Conservation (phyloP, 2,113 vertebrate species). For the Martes martes region DNA sequence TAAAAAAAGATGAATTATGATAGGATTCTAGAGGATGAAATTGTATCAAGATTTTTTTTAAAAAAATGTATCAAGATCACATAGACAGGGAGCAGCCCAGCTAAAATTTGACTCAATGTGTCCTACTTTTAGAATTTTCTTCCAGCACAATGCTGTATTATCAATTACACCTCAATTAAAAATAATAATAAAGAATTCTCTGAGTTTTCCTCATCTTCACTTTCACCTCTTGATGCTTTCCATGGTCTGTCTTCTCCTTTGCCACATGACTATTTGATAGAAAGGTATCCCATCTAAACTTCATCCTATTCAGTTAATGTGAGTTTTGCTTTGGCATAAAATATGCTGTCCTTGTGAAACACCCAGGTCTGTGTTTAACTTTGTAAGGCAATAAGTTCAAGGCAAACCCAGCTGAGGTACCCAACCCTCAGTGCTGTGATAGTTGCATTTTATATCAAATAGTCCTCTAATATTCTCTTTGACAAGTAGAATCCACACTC, state of each 20-base stretch:
- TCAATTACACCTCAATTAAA: not conserved
- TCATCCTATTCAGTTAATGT: not conserved
- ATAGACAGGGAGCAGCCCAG: not conserved
- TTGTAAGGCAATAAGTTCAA: conserved; percentile 63
- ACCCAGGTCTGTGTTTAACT: conserved; percentile 43
- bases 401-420: conserved; percentile 64
- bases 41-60: not conserved
- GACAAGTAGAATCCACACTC: conserved; percentile 68
- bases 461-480: conserved; percentile 77
- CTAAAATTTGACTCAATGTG: not conserved
- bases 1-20: not conserved
- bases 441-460: conserved; percentile 75
- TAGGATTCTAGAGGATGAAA: not conserved
- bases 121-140: conserved; percentile 22
- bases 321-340: conserved; percentile 20
- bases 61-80: not conserved
- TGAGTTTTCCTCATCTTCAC: not conserved
- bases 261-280: not conserved
- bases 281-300: not conserved
- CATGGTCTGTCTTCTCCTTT: not conserved
- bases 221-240: not conserved
- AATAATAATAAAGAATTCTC: not conserved
- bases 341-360: conserved; percentile 2
- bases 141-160: not conserved
- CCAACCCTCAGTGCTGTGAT: conserved; percentile 54